phyloP scores from a whole-genome alignment of 2,113 vertebrate species.

The Sceloporus undulatus region DNA sequence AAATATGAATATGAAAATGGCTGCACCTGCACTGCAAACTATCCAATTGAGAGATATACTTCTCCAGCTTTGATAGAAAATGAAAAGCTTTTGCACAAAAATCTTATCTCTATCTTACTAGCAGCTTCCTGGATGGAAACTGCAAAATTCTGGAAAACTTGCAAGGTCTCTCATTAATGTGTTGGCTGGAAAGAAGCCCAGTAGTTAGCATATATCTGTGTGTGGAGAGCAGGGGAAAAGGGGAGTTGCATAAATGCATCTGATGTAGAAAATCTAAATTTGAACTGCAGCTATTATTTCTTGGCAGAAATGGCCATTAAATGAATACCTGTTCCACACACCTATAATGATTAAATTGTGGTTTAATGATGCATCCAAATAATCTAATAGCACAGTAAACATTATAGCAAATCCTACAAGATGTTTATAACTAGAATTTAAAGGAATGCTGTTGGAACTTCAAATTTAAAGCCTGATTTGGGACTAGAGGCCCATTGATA shows the following conservation, averaged over 20 bases:
- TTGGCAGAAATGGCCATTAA: background rate
- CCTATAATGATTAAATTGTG: background rate
- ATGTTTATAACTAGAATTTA: slow-evolving; percentile 36
- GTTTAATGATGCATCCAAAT: background rate
- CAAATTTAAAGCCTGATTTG: too few relatives aligned
- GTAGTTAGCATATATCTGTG: background rate
- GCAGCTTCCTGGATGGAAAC: too few relatives aligned
- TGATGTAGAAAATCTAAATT: background rate
- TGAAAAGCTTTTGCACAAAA: too few relatives aligned
- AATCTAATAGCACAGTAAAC: slow-evolving; percentile 18
- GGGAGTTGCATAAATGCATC: background rate
- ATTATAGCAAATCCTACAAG: background rate
- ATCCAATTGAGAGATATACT: too few relatives aligned
- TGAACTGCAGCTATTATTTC: background rate
- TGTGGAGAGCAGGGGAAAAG: background rate
- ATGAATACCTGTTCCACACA: background rate
- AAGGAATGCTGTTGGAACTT: background rate
- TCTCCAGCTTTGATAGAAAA: too few relatives aligned
- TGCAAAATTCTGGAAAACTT: too few relatives aligned
- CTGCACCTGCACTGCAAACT: too few relatives aligned
- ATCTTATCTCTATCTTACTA: too few relatives aligned
- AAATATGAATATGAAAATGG: background rate
- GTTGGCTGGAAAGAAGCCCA: too few relatives aligned
- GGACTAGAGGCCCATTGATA: too few relatives aligned
- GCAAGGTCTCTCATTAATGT: too few relatives aligned